Evolutionary conservation across 2,888 invertebrate species (phyloP).

Genomic region (Yponomeuta evonymella): DNA sequence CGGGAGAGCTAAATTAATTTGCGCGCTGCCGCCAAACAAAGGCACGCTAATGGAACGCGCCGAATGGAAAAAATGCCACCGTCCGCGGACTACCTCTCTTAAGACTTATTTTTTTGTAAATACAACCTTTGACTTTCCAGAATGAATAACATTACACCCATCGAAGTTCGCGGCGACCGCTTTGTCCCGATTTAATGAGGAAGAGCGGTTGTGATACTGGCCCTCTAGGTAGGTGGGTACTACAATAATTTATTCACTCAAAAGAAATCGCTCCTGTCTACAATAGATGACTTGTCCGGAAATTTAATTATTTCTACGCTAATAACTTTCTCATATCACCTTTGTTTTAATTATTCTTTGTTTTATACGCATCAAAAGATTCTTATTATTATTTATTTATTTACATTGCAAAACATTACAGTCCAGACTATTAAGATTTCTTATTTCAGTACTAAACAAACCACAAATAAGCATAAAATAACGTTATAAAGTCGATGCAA

Average conservation of each 20-base stretch:
- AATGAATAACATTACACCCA: slow-evolving; percentile 75
- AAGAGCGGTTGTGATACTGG: slow-evolving; percentile 55
- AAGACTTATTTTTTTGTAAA: slow-evolving; percentile 70
- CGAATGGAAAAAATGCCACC: slow-evolving; percentile 77
- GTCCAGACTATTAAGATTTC: background rate
- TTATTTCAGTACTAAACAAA: background rate
- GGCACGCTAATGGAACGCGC: slow-evolving; percentile 77
- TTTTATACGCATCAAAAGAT: slow-evolving; percentile 14
- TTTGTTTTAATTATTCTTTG: slow-evolving; percentile 49
- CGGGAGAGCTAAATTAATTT: slow-evolving; percentile 77
- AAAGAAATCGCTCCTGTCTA: slow-evolving; percentile 36
- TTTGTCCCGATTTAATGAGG: slow-evolving; percentile 68
- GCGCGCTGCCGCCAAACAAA: slow-evolving; percentile 77
- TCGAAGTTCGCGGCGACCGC: slow-evolving; percentile 58
- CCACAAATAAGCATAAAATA: background rate
- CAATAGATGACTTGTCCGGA: background rate
- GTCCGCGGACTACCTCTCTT: slow-evolving; percentile 73
- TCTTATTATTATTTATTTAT: no score
- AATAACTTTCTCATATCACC: slow-evolving; percentile 24
- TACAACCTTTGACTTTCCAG: slow-evolving; percentile 74
- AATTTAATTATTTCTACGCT: background rate
- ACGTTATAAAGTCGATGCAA: background rate
- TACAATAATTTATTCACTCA: slow-evolving; percentile 53
- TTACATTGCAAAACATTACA: no score
- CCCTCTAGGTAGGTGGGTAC: slow-evolving; percentile 29